phyloP scores from a whole-genome alignment of 2,888 invertebrate species.

The Nemurella pictetii region DNA sequence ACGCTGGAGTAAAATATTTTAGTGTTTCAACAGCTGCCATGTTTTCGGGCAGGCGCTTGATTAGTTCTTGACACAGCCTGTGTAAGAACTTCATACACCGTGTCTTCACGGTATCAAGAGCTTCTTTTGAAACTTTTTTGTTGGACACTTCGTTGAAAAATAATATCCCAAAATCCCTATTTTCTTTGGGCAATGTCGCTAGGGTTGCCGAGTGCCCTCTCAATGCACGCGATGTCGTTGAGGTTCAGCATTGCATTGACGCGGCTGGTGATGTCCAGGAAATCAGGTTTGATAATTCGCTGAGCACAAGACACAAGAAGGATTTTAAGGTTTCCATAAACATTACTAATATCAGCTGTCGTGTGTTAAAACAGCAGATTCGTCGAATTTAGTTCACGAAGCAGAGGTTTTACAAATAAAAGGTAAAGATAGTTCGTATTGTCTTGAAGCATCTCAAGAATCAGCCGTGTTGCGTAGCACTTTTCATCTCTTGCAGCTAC shows the following conservation, averaged over 20 bases:
- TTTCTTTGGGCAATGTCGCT: neutral
- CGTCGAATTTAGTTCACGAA: conserved; percentile 40
- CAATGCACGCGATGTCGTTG: neutral
- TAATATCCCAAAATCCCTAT: neutral
- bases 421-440: conserved; percentile 42
- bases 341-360: conserved; percentile 40
- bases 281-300: neutral
- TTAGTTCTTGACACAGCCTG: neutral
- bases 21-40: neutral
- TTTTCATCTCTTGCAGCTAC: conserved; percentile 39
- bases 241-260: neutral
- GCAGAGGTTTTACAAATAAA: conserved; percentile 43
- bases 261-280: neutral
- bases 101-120: neutral
- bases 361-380: conserved; percentile 42
- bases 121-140: neutral
- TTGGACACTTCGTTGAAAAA: neutral
- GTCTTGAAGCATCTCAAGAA: conserved; percentile 42
- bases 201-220: neutral
- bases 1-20: neutral
- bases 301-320: neutral
- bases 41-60: neutral
- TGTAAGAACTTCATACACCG: neutral
- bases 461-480: conserved; percentile 42
- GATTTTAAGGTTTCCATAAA: conserved; percentile 34